phyloP scores from a whole-genome alignment of 2,888 invertebrate genomes.

The Ariolimax columbianus region DNA sequence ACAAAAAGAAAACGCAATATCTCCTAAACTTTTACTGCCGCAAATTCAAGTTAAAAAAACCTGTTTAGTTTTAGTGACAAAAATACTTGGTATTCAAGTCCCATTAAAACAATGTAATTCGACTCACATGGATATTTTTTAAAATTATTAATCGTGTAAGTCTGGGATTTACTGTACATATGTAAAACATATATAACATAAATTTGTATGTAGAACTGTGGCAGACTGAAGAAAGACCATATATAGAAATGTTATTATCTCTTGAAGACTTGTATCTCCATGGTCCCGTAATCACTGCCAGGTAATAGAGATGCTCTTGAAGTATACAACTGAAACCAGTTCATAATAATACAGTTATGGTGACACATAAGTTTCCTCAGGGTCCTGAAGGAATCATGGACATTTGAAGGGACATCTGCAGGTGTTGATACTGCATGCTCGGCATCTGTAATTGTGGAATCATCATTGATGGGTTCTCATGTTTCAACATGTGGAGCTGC shows the following conservation, averaged over 20 bases:
- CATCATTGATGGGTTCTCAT: slow-evolving; percentile 31
- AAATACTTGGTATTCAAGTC: too few relatives aligned
- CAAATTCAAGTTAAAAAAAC: too few relatives aligned
- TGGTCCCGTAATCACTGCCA: neutral
- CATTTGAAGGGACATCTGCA: slow-evolving; percentile 35
- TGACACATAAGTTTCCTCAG: neutral
- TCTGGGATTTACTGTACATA: too few relatives aligned
- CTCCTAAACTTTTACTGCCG: too few relatives aligned
- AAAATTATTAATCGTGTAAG: too few relatives aligned
- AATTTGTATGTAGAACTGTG: neutral
- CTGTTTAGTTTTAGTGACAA: too few relatives aligned
- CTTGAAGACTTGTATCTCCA: neutral
- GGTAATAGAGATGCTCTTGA: neutral
- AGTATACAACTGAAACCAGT: neutral
- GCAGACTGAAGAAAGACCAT: neutral
- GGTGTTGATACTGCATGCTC: slow-evolving; percentile 6
- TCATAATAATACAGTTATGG: neutral
- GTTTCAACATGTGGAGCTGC: slow-evolving; percentile 47
- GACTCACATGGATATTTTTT: too few relatives aligned
- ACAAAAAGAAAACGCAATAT: too few relatives aligned
- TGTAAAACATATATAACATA: too few relatives aligned
- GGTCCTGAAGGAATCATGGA: slow-evolving; percentile 26
- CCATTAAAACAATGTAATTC: too few relatives aligned
- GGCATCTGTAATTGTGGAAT: slow-evolving; percentile 32
- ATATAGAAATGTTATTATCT: neutral